Base-by-base conservation (phyloP, 2,888 invertebrate genomes). In the Oscheius sp. region DNA sequence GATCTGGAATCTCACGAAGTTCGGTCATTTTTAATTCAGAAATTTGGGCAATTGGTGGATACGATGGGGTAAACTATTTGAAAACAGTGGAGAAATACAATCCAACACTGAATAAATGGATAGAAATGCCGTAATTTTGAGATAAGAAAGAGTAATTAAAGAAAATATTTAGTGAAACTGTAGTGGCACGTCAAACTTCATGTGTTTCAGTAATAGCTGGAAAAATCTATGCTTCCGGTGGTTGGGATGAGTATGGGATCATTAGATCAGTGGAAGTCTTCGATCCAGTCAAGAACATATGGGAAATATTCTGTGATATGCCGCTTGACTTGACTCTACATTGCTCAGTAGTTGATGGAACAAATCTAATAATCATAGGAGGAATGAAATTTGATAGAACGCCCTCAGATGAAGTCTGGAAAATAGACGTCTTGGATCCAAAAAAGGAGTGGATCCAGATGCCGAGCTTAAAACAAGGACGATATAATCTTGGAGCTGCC, bases 191-290 rank as follows among this genome's bases (percentile, higher is more conserved):
- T 58, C n/a, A n/a, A n/a, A n/a, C 27, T 15, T 58, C 61, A 4
- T 58, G 45, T 5, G 58, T 50, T 33, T 23, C 61, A 8, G 58
- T 68, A 5, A 23, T 52, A 15, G 34, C 46, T 48, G 68, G 37
- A 12, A 58, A 52, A 25, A 68, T 68, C 27, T 68, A 20, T 23
- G 17, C 46, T n/a, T 33, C 29, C 17, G 68, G 68, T 10, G 68
- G 68, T 5, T 61, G 29, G 8, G 34, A 34, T 15, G 68, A 50
- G 12, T 23, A 12, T n/a, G n/a, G 37, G 4, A 39, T 31, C 15
- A n/a, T 39, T 1, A n/a, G n/a, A 10, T 46, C 64, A 2, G 48
- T 48, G 17, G 64, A 64, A 31, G 25, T 46, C 23, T 48, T 33
- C 48, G 64, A 64, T n/a, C 64, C 64, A 12, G 20, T 5, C 10